Evolutionary conservation across 2,113 vertebrate species (phyloP), one percentile per base, ranked within the genome.

Genomic region (Rhipidura dahli): DNA sequence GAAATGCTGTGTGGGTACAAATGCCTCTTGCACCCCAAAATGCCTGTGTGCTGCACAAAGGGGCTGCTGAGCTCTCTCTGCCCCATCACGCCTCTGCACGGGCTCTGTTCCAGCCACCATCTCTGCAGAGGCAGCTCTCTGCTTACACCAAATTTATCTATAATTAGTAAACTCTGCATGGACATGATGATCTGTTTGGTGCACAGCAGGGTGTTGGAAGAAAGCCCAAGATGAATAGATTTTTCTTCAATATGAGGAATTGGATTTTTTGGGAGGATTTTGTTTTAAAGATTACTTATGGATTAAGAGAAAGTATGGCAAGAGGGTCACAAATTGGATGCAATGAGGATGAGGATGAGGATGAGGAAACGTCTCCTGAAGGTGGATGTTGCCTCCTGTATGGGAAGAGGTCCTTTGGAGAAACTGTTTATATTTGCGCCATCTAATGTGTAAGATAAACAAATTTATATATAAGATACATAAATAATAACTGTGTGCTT

Each of bases 121-220:
- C 3, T 63, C 77, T 78, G 69, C 57, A 71, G 92, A 59, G 64
- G 35, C 89, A 70, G 26, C 20, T 81, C 71, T 83, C 64, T 40
- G 39, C 33, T 50, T 57, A 35, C 33, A 27, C 1, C 2, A 33
- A 44, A 60, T 56, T 79, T 53, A 35, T 49, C 65, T 27, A 15
- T 82, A 63, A 82, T 72, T 75, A 85, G 49, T 64, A 49, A 95
- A 47, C 61, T 77, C 76, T 84, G 81, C 31, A 14, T 56, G 65
- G 61, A 31, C 44, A 57, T 31, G 57, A 68, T 75, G 61, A 70
- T 89, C 60, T 87, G 27, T 69, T 63, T 63, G 53, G 20, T 83
- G 39, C 13, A 14, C 21, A 53, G 60, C 50, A 78, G 47, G 69
- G 13, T 56, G 13, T 28, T 88, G 71, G 83, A 59, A 37, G 33